Evolutionary conservation across 2,888 invertebrate genomes (phyloP), one percentile per base, ranked within the genome.

Genomic region (Dermolepida albohirtum): DNA sequence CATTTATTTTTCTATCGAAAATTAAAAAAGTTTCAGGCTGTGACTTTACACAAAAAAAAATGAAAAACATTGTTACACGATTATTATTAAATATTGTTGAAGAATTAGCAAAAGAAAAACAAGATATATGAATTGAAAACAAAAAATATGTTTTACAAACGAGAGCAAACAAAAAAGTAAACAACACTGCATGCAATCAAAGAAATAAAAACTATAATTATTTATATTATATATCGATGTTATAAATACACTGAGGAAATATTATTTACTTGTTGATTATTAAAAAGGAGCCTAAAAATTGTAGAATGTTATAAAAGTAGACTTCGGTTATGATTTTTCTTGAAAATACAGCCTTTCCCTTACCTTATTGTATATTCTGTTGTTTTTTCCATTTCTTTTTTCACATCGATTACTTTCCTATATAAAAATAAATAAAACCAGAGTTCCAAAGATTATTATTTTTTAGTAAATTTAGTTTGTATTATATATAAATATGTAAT

Each of bases 21-120:
- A 22, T 17, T 55, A 11, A 54, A 41, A 55, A 47, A 52, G 27
- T 70, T 70, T 68, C 68, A 70, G 70, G 70, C 70, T 70, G 70
- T 70, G 70, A 70, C 65, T 52, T 52, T 17, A 22, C 11, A 17
- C n/a, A 16, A 10, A 14, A 6, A 6, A 50, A 22, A 50, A 17
- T n/a, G 27, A 17, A 50, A 16, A 50, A 50, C 17, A 17, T 16
- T 17, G 50, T 22, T 22, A n/a, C 16, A 50, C 4, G 16, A 16
- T 11, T n/a, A 11, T 11, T n/a, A 11, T 17, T 50, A 22, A 16
- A 10, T 43, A 14, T 59, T 59, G 40, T 16, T 29, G 40, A 16
- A 22, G 27, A 14, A 27, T 43, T 44, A 59, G 17, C 43, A 27
- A 57, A 55, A 55, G 10, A 39, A 5, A 39, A 57, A 57, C 27